Percentiles rank a stretch among this genome's conserved stretches.
phyloP scores from a whole-genome alignment of 2,888 invertebrate species.

The Perizoma flavofasciatum region DNA sequence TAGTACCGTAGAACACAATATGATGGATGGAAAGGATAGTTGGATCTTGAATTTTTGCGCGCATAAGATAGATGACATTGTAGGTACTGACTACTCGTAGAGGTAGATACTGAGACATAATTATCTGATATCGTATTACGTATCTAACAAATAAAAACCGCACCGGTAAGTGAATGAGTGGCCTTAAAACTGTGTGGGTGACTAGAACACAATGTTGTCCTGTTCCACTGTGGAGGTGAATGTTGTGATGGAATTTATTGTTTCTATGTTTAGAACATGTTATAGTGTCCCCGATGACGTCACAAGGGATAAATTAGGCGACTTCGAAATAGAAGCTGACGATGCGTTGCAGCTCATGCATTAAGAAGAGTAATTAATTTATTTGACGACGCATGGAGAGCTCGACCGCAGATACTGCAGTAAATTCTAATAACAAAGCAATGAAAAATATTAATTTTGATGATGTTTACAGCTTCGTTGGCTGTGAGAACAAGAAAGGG shows the following conservation, averaged over 20 bases:
- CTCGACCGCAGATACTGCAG: conserved; percentile 14
- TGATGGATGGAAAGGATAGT: too few relatives aligned
- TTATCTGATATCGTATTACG: too few relatives aligned
- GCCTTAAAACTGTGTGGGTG: conserved; percentile 32
- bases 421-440: conserved; percentile 31
- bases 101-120: too few relatives aligned
- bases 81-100: too few relatives aligned
- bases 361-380: conserved; percentile 28
- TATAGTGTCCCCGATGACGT: conserved; percentile 23
- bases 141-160: not conserved
- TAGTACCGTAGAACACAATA: too few relatives aligned
- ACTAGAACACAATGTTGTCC: conserved; percentile 35
- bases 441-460: conserved; percentile 24
- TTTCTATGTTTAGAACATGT: conserved; percentile 29
- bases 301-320: conserved; percentile 18
- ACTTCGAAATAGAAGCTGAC: conserved; percentile 20
- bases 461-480: conserved; percentile 10
- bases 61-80: too few relatives aligned
- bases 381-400: conserved; percentile 13
- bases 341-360: conserved; percentile 11
- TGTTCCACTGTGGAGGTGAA: conserved; percentile 31
- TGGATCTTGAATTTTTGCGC: too few relatives aligned
- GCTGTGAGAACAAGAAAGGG: not conserved
- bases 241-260: conserved; percentile 36
- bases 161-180: conserved; percentile 7